A percentile compares a stretch with the other conserved stretches of the same genome.
Conservation (phyloP, 2,113 vertebrate species). For the Xenus cinereus region DNA sequence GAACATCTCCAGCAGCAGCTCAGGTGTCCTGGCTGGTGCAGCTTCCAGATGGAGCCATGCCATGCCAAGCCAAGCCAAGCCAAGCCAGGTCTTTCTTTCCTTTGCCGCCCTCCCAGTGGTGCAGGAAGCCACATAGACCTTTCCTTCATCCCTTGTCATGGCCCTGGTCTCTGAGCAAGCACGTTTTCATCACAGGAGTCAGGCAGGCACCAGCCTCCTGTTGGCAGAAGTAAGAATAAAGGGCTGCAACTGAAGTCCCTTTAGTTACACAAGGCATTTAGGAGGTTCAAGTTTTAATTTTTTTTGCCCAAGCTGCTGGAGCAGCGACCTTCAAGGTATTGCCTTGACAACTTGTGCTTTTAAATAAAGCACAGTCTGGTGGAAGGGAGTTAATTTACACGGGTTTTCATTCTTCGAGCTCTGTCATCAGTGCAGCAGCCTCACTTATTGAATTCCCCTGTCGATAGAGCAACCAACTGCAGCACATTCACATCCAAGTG, state of each 20-base stretch:
- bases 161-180: not conserved
- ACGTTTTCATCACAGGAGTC: not conserved
- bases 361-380: conserved; percentile 43
- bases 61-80: not conserved
- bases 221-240: not conserved
- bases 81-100: not conserved
- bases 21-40: not conserved
- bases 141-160: not conserved
- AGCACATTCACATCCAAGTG: conserved; percentile 33
- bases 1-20: not conserved
- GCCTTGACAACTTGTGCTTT: conserved; percentile 22
- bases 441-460: conserved; percentile 40
- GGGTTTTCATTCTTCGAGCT: conserved; percentile 33
- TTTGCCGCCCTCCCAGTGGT: not conserved
- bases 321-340: conserved; percentile 52
- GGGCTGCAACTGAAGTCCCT: not conserved
- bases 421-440: conserved; percentile 37
- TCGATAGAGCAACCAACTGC: conserved; percentile 42
- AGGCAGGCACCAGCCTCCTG: not conserved
- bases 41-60: not conserved
- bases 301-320: not conserved
- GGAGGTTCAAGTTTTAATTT: not conserved
- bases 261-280: not conserved
- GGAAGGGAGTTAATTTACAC: conserved; percentile 41
- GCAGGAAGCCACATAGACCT: rapidly evolving